Evolutionary conservation across 2,888 invertebrate genomes (phyloP), one percentile per base, ranked within the genome.

Genomic region (Sceliomorpha sp.): DNA sequence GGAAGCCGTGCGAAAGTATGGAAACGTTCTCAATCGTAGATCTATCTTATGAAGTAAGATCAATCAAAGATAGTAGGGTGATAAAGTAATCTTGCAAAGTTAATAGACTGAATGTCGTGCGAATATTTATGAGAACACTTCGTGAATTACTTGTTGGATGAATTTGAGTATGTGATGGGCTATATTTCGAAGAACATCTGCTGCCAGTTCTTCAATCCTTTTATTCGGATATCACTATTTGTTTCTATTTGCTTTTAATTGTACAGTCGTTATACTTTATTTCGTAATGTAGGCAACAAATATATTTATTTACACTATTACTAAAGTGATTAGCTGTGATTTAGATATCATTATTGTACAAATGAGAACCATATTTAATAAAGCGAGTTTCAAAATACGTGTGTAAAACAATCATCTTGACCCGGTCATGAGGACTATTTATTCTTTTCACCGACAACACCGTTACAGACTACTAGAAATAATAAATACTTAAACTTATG

Each of bases 1-100:
- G 39, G 86, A 88, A 40, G 86, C 88, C 8, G 80, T 88, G 13
- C 78, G 83, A 44, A 88, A 86, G 55, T 88, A 86, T 68, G 87
- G 84, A 14, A 88, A 87, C 63, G 84, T 85, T 24, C 78, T 84
- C 14, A 83, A 85, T 58, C 87, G 87, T 39, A 76, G 85, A 67
- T 80, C 84, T 47, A 62, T 86, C 32, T 63, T 58, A 60, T 74
- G 47, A 45, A 51, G 15, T 31, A 24, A 44, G 50, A 47, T 36
- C 34, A 53, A 63, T 60, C 55, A 34, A 34, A 53, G 51, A 62
- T 69, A 56, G 47, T 34, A 26, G 48, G 39, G 27, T 53, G 60
- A n/a, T n/a, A n/a, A 53, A 58, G 40, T 44, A 37, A 48, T 55
- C 48, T 70, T 34, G n/a, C 45, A 69, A 32, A 74, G 73, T 66